These are phyloP conservation scores for Eclectus roratus DNA, from an alignment of 2,113 vertebrate genomes.

Conservation along the genomic window DNA sequence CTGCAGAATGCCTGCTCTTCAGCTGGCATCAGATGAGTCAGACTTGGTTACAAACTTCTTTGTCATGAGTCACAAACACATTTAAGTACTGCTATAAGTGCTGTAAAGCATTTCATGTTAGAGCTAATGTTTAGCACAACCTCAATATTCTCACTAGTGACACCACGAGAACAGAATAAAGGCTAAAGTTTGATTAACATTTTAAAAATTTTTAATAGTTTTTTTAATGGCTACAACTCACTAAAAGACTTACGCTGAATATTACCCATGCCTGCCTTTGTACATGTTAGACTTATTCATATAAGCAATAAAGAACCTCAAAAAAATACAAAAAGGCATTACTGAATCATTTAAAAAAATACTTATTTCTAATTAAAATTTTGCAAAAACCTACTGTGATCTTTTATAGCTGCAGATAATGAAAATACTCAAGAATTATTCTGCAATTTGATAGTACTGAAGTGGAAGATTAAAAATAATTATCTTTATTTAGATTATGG, in stretches of 20 bases:
- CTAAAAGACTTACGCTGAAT: neutral
- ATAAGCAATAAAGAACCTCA: neutral
- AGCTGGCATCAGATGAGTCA: neutral
- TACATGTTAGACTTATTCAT: neutral
- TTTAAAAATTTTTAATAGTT: neutral
- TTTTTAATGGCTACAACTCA: neutral
- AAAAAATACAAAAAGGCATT: conserved; percentile 13
- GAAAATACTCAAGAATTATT: conserved; percentile 44
- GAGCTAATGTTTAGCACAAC: neutral
- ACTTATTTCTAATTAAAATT: conserved; percentile 32
- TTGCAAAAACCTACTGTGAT: conserved; percentile 40
- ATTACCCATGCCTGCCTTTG: neutral
- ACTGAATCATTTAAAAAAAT: conserved; percentile 29
- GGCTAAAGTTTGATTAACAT: neutral
- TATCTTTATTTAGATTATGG: neutral
- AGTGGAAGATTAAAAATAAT: conserved; percentile 32
- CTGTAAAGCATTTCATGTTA: neutral
- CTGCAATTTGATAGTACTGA: conserved; percentile 39
- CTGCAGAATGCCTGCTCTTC: neutral
- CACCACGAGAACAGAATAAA: neutral
- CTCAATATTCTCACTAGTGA: neutral
- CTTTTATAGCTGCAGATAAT: conserved; percentile 23
- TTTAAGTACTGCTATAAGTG: neutral
- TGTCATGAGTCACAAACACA: neutral
- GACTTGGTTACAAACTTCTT: neutral